Evolutionary conservation across 1,140 invertebrate species (phyloP).

Genomic region (Drosophila eugracilis): DNA sequence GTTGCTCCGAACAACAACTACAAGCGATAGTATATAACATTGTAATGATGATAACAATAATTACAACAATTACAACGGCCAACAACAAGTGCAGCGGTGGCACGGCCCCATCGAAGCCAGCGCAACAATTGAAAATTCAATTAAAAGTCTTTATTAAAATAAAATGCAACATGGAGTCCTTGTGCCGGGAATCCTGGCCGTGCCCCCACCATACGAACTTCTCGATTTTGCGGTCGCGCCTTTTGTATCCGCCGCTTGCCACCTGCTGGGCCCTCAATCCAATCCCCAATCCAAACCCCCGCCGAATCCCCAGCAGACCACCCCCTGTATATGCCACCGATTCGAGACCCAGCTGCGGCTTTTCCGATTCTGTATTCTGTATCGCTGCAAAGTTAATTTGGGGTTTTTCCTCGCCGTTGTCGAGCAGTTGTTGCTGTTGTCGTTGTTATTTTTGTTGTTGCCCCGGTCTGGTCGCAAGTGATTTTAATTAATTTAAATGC

Average conservation of each 20-base stretch:
- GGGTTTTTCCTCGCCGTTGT: slow-evolving; percentile 56
- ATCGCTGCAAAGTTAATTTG: slow-evolving; percentile 78
- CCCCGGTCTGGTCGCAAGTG: slow-evolving; percentile 64
- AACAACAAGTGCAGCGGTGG: slow-evolving; percentile 36
- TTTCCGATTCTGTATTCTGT: slow-evolving; percentile 63
- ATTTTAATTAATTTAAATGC: slow-evolving; percentile 83
- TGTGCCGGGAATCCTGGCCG: slow-evolving; percentile 9
- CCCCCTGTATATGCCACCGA: not conserved
- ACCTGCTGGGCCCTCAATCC: slow-evolving; percentile 57
- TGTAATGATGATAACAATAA: slow-evolving; percentile 71
- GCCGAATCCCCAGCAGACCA: not conserved
- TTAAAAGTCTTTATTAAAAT: slow-evolving; percentile 84
- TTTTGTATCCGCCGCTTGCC: slow-evolving; percentile 58
- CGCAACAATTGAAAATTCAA: slow-evolving; percentile 82
- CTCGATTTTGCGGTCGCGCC: slow-evolving; percentile 54
- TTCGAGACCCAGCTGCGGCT: slow-evolving; percentile 52
- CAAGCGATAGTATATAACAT: slow-evolving; percentile 57
- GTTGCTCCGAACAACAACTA: slow-evolving; percentile 29
- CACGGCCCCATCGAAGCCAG: slow-evolving; percentile 25
- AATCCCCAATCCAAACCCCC: not conserved
- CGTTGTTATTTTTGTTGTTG: slow-evolving; percentile 38
- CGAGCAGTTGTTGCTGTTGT: slow-evolving; percentile 36
- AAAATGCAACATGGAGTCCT: slow-evolving; percentile 70
- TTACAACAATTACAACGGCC: slow-evolving; percentile 50
- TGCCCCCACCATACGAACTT: slow-evolving; percentile 9